Percentiles rank a stretch among this genome's conserved stretches.
Evolutionary conservation across 2,113 vertebrate genomes (phyloP).

Genomic region (Psophia crepitans): DNA sequence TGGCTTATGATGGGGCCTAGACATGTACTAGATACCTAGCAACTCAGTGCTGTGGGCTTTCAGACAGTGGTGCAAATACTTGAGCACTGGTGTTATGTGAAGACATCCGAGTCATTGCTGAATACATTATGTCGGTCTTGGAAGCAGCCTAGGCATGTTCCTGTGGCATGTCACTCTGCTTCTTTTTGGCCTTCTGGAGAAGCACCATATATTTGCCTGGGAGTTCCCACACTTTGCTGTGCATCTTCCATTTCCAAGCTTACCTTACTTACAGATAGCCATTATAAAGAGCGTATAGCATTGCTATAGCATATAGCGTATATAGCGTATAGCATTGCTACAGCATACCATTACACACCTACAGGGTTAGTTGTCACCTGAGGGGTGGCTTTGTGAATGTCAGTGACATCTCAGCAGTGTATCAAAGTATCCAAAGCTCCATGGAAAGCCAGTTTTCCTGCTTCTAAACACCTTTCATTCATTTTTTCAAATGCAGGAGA

Average conservation of each 20-base stretch:
- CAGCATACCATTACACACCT: neutral
- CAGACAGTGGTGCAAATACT: neutral
- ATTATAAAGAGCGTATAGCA: neutral
- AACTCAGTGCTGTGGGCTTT: neutral
- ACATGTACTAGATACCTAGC: fast-evolving
- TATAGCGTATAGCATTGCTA: no score
- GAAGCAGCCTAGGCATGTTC: neutral
- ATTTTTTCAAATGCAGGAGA: neutral
- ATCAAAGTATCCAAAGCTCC: neutral
- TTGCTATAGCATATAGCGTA: neutral
- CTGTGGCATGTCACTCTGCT: neutral
- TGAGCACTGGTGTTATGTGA: neutral
- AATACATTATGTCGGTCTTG: fast-evolving
- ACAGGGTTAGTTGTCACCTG: neutral
- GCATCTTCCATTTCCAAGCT: neutral
- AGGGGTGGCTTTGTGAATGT: neutral
- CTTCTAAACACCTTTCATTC: neutral
- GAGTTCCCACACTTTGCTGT: neutral
- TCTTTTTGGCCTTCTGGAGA: neutral
- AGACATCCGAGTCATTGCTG: neutral
- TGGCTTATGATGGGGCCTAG: neutral
- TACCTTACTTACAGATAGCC: neutral
- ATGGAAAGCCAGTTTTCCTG: neutral
- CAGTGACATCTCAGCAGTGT: neutral
- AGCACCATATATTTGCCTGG: neutral